A percentile compares a stretch with the other conserved stretches of the same genome.
Evolutionary conservation across 2,797 vertebrate species (phyloP).

Genomic region (Chloroceryle inda): DNA sequence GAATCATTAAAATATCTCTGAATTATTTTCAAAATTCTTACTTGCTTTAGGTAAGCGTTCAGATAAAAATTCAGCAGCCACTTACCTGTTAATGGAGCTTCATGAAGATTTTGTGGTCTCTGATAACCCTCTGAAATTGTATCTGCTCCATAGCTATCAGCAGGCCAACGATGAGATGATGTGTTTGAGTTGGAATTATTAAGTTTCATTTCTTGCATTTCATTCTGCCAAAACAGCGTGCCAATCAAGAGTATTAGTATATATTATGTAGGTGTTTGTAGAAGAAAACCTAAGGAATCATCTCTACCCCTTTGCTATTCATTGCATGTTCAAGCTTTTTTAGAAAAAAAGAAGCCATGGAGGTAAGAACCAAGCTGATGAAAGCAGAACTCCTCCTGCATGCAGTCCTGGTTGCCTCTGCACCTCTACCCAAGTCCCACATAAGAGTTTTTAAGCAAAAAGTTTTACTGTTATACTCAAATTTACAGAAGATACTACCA

Average conservation of each 20-base stretch:
- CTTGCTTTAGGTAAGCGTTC: background rate
- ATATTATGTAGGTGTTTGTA: background rate
- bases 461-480: background rate
- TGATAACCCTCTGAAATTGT: slow-evolving; percentile 88
- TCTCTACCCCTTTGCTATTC: background rate
- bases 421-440: background rate
- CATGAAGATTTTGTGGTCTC: slow-evolving; percentile 90
- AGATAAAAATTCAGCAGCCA: background rate
- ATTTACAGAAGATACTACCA: background rate
- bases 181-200: slow-evolving; percentile 82
- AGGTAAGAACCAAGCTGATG: background rate
- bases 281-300: background rate
- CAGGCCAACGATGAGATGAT: slow-evolving; percentile 88
- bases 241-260: background rate
- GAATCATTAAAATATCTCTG: background rate
- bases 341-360: background rate
- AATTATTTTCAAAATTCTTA: background rate
- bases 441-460: background rate
- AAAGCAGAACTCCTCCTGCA: background rate
- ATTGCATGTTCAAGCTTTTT: background rate
- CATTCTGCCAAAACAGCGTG: slow-evolving; percentile 83
- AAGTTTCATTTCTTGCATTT: slow-evolving; percentile 94
- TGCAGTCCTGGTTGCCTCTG: background rate
- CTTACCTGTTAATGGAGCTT: slow-evolving; percentile 92
- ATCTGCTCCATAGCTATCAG: slow-evolving; percentile 88